Base-by-base conservation (phyloP, 1,140 invertebrate species). In the Drosophila grimshawi region DNA sequence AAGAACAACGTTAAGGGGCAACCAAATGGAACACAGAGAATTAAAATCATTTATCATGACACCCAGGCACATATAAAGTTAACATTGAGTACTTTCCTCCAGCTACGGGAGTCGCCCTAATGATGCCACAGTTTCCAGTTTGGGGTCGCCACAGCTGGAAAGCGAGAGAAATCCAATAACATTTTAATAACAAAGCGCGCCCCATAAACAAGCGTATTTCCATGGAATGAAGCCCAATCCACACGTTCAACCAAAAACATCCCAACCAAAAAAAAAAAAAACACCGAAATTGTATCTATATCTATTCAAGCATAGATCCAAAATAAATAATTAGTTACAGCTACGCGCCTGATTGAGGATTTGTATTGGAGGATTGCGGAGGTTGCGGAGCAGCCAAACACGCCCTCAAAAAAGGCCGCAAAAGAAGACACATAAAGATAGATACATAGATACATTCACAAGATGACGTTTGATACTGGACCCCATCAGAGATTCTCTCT, bases 91-190 rank as follows among this genome's bases (percentile, higher is more conserved):
- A 70, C 51, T 57, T 52, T 5, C 30, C 27, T n/a, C 32, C 53
- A 32, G n/a, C 49, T 11, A 5, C 62, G 11, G 48, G 32, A 33
- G 39, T 43, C 19, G 19, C 41, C 49, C 51, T 85, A 85, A 83
- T 83, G 81, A 83, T 85, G 62, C 46, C 43, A 61, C 45, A 41
- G 52, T 63, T 56, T 39, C 11, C 46, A 4, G 4, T 7, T 56
- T 61, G 45, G 4, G 46, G 29, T 46, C 39, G 33, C 3, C 73
- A 3, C 82, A 86, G 82, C 82, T 86, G 82, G 83, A 79, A 86
- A 86, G 83, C 83, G 83, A 86, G 83, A 86, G 83, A 86, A 86
- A 86, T 86, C 85, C 83, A 83, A 88, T 88, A 88, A 88, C 85
- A 88, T 88, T 88, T 88, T 88, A 88, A 88, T 88, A 88, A 88